A percentile compares a stretch with the other conserved stretches of the same genome.
These are phyloP conservation scores for Tetrax tetrax DNA, from an alignment of 2,113 vertebrate species.

Conservation along the genomic window DNA sequence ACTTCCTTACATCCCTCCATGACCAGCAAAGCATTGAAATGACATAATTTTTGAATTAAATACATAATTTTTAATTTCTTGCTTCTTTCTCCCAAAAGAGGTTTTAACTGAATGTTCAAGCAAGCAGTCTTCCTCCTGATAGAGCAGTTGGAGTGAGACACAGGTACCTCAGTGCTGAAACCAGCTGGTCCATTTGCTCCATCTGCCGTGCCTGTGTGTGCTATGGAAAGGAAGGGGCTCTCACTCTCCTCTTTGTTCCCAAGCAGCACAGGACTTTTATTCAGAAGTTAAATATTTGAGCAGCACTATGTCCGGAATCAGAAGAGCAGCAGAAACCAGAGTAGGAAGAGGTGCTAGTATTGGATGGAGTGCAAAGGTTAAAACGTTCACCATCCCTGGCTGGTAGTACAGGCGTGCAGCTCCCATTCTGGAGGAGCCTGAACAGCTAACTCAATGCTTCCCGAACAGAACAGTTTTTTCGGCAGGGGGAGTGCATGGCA, in stretches of 20 bases:
- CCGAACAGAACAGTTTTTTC: accelerated
- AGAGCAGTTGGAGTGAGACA: neutral
- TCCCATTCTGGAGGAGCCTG: neutral
- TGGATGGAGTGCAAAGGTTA: accelerated
- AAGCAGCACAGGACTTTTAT: neutral
- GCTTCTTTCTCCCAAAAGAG: neutral
- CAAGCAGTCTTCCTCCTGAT: neutral
- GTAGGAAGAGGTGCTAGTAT: neutral
- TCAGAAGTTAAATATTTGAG: neutral
- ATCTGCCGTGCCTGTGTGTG: neutral
- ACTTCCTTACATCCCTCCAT: neutral
- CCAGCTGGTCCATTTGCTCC: neutral
- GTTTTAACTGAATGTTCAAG: neutral
- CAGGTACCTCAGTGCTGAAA: neutral
- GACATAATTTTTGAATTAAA: neutral
- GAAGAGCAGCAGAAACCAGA: neutral
- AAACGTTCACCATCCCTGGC: neutral
- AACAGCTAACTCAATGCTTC: neutral
- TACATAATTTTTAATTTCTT: neutral
- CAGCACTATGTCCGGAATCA: neutral
- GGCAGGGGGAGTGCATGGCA: neutral
- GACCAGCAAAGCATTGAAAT: neutral
- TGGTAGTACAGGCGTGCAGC: accelerated
- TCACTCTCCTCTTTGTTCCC: neutral
- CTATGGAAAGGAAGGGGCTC: neutral